Base-by-base conservation (phyloP, 1,140 invertebrate genomes). In the Drosophila guanche region DNA sequence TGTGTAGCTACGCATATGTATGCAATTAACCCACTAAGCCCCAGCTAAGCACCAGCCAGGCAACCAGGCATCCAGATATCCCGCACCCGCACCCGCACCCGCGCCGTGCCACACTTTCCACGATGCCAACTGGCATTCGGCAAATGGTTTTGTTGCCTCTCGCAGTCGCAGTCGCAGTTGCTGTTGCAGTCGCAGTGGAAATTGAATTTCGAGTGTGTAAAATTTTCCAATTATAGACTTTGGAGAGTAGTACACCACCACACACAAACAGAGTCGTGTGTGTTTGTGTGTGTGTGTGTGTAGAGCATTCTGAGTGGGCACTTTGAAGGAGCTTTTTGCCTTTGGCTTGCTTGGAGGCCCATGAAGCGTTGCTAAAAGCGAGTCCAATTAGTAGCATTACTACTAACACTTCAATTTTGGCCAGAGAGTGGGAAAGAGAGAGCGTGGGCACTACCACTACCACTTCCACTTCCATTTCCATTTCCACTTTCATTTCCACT, bases 381-480 rank as follows among this genome's bases (percentile, higher is more conserved):
- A 83, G 83, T 88, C 83, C 83, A 88, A 88, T 88, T 88, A 88
- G 83, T 88, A 88, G 83, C 83, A 88, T 89, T 88, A 88, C 84
- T 88, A 88, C 83, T 83, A 88, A 88, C 83, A 88, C 83, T 88
- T 88, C 83, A 88, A 88, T 88, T 79, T 75, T 81, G 74, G 73
- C 77, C 71, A 72, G 61, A 12, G 10, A 12, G 33, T 37, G 33
- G 12, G 48, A 62, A 52, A 50, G 48, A 48, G n/a, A 33, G 29
- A 37, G 33, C 4, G 54, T 55, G 22, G 14, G 25, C 4, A 12
- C 16, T 10, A 10, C 14, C 10, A 12, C 16, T 10, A 12, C 14
- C 10, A 37, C 33, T 37, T 20, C 33, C 42, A 33, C 10, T 16
- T 20, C 16, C 16, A 20, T 20, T 20, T 20, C 37, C 4, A 20